Evolutionary conservation across 2,113 vertebrate species (phyloP).

Genomic region (Anser brachyrhynchus): DNA sequence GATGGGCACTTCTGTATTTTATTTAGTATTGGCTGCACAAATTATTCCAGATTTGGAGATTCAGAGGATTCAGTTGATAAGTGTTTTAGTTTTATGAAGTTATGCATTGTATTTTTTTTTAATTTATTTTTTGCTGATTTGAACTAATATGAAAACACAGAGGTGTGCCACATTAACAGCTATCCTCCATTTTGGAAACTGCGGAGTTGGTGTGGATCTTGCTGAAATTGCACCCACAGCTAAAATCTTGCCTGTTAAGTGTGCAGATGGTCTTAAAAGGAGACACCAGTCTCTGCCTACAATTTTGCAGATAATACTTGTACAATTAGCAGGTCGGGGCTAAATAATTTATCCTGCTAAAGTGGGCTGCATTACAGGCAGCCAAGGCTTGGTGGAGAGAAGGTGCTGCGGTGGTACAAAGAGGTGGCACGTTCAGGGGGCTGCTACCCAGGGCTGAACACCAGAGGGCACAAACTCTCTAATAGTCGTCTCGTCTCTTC

Average conservation of each 20-base stretch:
- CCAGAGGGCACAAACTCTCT: conserved; percentile 63
- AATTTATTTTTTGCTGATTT: not conserved
- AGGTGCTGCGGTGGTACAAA: not conserved
- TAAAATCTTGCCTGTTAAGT: not conserved
- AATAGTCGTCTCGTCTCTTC: not conserved
- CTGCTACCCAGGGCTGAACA: not conserved
- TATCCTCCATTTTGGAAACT: not conserved
- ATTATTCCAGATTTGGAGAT: not conserved
- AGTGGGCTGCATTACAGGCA: not conserved
- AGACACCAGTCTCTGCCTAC: not conserved
- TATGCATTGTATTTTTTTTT: not conserved
- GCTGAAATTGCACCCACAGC: not conserved
- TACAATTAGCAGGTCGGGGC: not conserved
- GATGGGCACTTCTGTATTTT: not conserved
- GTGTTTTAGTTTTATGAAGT: not conserved
- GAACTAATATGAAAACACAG: not conserved
- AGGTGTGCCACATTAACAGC: not conserved
- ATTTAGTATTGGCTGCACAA: not conserved
- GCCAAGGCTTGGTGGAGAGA: not conserved
- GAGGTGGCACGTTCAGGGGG: not conserved
- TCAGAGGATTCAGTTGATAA: not conserved
- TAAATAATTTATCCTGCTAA: not conserved
- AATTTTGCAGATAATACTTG: not conserved
- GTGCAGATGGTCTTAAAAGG: not conserved
- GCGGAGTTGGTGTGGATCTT: not conserved